Conservation (phyloP, 2,113 vertebrate species). For the Irena cyanogastra region DNA sequence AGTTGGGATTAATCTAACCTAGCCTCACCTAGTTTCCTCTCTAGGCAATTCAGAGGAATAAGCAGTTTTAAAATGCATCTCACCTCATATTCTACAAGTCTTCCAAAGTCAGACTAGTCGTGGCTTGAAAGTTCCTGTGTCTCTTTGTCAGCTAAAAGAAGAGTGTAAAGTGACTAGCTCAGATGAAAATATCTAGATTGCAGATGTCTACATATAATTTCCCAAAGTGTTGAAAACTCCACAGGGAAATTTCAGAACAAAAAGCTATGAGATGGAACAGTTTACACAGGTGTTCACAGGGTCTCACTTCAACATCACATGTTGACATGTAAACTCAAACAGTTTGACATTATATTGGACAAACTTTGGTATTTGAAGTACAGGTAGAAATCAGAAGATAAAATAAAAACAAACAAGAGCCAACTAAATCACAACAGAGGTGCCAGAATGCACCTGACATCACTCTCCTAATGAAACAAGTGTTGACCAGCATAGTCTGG, state of each 20-base stretch:
- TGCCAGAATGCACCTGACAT: background rate
- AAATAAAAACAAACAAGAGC: background rate
- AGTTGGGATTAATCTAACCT: background rate
- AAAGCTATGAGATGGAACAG: background rate
- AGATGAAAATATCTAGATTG: background rate
- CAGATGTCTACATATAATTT: background rate
- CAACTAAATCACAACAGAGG: background rate
- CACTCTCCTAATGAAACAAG: background rate
- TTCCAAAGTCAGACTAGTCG: background rate
- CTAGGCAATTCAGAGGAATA: background rate
- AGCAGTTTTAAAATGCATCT: background rate
- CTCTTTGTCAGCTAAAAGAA: background rate
- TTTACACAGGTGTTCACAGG: background rate
- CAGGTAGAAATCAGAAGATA: background rate
- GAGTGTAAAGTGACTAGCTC: background rate
- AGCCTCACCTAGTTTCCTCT: background rate
- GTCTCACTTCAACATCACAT: background rate
- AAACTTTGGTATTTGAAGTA: background rate
- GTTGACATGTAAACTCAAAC: background rate
- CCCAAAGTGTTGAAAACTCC: background rate
- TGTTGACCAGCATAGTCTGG: background rate
- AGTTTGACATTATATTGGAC: background rate
- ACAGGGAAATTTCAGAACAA: background rate
- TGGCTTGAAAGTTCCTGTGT: background rate
- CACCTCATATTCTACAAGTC: background rate